Evolutionary conservation across 1,140 invertebrate species (phyloP), one percentile per base, ranked within the genome.

Genomic region (Mesaphorura yosii): DNA sequence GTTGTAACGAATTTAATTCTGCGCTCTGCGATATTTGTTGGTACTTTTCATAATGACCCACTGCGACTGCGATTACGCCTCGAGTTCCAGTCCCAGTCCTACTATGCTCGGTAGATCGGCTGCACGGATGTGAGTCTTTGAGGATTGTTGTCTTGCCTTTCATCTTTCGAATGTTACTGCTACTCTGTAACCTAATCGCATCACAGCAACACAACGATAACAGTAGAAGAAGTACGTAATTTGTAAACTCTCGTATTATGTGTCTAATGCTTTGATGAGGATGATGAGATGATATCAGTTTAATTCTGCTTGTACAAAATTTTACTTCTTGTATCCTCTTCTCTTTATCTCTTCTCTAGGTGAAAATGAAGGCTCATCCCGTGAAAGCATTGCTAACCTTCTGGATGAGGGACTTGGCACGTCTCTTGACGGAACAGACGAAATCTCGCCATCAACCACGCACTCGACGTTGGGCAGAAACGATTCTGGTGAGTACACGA

Each of bases 371-470:
- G 40, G 48, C 44, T 60, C 53, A 7, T 60, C 58, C 42, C 45
- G 52, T 47, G 57, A 58, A 50, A 59, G 55, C 42, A 50, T 62
- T 26, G 46, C 56, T 28, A 62, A 58, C 48, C 44, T 62, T 37
- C 48, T 62, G 41, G 60, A 62, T 46, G 60, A 62, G 55, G 60
- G 60, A 45, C 60, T 62, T 28, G 60, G 60, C 45, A 62, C 60
- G 20, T 59, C 57, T 3, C 52, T 62, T 20, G 60, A 62, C 42
- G 60, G 60, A 29, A 58, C 57, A n/a, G 60, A 62, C 46, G 60
- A 62, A 48, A 58, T 58, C 34, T 46, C 48, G 19, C 55, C 55
- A 27, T 57, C 55, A 26, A 19, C 55, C 45, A 61, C 53, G 51
- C 57, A 59, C 52, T 58, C 60, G 31, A 54, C 57, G 31, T 44